A percentile compares a stretch with the other conserved stretches of the same genome.
Evolutionary conservation across 2,888 invertebrate genomes (phyloP).

Genomic region (Lasioglossum oenotherae): DNA sequence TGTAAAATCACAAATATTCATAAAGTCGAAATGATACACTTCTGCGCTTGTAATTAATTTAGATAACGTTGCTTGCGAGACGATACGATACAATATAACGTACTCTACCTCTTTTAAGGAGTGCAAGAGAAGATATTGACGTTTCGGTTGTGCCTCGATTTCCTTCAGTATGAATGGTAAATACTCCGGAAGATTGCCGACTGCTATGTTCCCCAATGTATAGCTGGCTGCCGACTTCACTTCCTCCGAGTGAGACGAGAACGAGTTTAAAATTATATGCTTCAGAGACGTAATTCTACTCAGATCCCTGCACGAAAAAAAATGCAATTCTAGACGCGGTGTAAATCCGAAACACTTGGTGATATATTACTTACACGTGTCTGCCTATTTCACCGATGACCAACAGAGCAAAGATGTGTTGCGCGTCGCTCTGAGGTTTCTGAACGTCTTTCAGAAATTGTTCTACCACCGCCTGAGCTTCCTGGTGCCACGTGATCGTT

Average conservation of each 20-base stretch:
- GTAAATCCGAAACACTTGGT: not conserved
- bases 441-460: conserved; percentile 90
- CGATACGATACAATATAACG: not conserved
- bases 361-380: conserved; percentile 89
- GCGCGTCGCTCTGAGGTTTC: conserved; percentile 90
- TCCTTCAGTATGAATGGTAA: conserved; percentile 97
- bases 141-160: conserved; percentile 96
- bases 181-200: conserved; percentile 97
- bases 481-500: conserved; percentile 91
- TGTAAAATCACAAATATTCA: conserved; percentile 70
- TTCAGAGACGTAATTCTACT: conserved; percentile 91
- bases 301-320: conserved; percentile 87
- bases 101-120: conserved; percentile 95
- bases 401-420: conserved; percentile 96
- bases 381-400: conserved; percentile 99
- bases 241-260: conserved; percentile 96
- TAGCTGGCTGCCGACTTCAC: conserved; percentile 99
- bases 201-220: conserved; percentile 97
- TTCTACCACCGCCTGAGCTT: conserved; percentile 89
- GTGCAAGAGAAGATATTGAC: conserved; percentile 98
- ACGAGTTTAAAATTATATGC: conserved; percentile 93
- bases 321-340: not conserved
- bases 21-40: not conserved
- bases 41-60: not conserved
- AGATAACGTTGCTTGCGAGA: not conserved